phyloP scores from a whole-genome alignment of 2,888 invertebrate species.

The Steinernema hermaphroditum region DNA sequence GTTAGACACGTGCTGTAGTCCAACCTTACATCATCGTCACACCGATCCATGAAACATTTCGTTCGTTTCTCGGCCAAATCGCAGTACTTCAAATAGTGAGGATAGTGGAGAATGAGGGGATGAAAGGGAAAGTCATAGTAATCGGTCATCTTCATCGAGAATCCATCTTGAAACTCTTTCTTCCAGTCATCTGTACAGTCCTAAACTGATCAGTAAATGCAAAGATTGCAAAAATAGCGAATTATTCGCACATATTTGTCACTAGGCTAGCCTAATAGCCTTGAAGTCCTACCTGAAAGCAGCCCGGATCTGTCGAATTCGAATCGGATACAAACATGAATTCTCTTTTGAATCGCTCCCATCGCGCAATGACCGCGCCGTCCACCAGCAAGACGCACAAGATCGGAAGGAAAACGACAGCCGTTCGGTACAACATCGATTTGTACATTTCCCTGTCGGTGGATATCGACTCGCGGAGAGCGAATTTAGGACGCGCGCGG shows the following conservation, averaged over 20 bases:
- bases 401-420: conserved; percentile 17
- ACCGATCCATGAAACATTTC: conserved; percentile 58
- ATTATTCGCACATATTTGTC: conserved; percentile 33
- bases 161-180: conserved; percentile 56
- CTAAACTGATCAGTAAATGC: conserved; percentile 41
- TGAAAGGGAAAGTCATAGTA: conserved; percentile 66
- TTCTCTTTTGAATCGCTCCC: conserved; percentile 53
- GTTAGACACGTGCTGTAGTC: too few relatives aligned
- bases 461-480: conserved; percentile 13
- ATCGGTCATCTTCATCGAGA: conserved; percentile 55
- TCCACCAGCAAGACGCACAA: neutral
- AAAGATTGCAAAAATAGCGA: conserved; percentile 5
- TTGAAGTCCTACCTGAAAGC: conserved; percentile 54
- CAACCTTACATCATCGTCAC: conserved; percentile 55
- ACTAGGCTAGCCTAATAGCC: too few relatives aligned
- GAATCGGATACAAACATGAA: conserved; percentile 62
- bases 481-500: conserved; percentile 9
- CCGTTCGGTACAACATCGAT: conserved; percentile 8
- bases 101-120: conserved; percentile 57
- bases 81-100: conserved; percentile 58
- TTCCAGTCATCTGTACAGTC: conserved; percentile 59
- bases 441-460: neutral
- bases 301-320: conserved; percentile 58
- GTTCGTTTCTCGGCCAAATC: conserved; percentile 61
- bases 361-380: neutral